Evolutionary conservation across 2,797 vertebrate genomes (phyloP).

Genomic region (Prunella strophiata): DNA sequence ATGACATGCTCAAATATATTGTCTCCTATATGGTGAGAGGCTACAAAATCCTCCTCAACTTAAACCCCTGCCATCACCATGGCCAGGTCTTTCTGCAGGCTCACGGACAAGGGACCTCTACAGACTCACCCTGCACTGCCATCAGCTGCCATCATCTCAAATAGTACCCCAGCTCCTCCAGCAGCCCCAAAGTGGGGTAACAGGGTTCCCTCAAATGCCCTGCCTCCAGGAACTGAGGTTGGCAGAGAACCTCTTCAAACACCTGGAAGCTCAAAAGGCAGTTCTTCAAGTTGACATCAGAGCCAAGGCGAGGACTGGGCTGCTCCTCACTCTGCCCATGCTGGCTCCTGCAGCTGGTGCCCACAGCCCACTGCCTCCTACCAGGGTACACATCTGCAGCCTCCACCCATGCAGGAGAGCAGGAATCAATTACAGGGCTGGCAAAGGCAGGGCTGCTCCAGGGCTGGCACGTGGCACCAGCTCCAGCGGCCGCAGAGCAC

Average conservation of each 20-base stretch:
- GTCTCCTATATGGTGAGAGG: background rate
- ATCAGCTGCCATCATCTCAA: background rate
- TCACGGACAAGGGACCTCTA: background rate
- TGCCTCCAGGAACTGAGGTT: background rate
- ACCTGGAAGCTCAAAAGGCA: background rate
- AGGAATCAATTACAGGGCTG: constrained; percentile 60
- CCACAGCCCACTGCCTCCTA: background rate
- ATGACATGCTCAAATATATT: background rate
- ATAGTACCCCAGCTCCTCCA: background rate
- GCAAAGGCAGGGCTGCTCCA: background rate
- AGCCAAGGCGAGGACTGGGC: background rate
- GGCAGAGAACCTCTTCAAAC: background rate
- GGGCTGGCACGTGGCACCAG: background rate
- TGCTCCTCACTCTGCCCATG: background rate
- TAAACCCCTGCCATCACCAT: background rate
- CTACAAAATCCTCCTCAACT: background rate
- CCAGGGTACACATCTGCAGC: constrained; percentile 8
- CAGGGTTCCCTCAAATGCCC: background rate
- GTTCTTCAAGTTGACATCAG: background rate
- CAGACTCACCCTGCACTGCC: background rate
- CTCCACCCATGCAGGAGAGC: background rate
- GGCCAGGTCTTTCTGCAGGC: background rate
- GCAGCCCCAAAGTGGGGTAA: background rate
- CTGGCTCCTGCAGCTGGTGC: background rate
- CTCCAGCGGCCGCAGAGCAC: background rate